A percentile compares a stretch with the other conserved stretches of the same genome.
These are phyloP conservation scores for Pseudococcus viburni DNA, from an alignment of 2,888 invertebrate species.

Conservation along the genomic window DNA sequence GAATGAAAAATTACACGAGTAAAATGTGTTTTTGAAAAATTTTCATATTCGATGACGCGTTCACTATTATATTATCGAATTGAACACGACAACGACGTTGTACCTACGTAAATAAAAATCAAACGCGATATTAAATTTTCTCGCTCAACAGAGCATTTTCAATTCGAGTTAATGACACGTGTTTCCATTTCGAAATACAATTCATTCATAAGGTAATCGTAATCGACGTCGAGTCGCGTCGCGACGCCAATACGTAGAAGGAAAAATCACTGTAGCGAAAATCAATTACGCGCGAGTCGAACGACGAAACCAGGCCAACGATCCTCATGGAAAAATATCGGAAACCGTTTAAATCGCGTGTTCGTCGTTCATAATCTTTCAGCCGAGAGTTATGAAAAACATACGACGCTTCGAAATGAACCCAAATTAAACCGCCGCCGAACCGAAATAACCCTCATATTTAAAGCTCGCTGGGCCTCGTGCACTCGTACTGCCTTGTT, in stretches of 20 bases:
- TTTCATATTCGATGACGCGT: not conserved
- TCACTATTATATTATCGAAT: not conserved
- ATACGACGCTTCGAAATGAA: not conserved
- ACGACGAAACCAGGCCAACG: not conserved
- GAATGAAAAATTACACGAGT: conserved; percentile 21
- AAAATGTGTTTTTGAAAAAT: conserved; percentile 10
- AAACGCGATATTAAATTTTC: conserved; percentile 15
- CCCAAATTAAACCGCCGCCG: not conserved
- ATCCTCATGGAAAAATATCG: not conserved
- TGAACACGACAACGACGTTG: not conserved
- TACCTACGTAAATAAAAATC: not conserved
- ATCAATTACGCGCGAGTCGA: not conserved
- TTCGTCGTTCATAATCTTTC: conserved; percentile 1
- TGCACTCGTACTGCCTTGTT: not conserved
- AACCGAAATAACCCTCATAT: not conserved
- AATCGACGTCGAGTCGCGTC: not conserved
- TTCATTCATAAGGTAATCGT: conserved; percentile 13
- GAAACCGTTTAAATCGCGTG: conserved; percentile 22
- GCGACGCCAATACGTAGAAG: not conserved
- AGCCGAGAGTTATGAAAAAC: not conserved
- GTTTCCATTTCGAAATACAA: conserved; percentile 8
- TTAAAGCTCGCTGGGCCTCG: not conserved
- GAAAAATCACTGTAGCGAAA: not conserved
- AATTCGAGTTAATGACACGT: conserved; percentile 25
- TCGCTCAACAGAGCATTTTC: conserved; percentile 13